Base-by-base conservation (phyloP, 1,140 invertebrate genomes). In the Pogonomyrmex californicus region DNA sequence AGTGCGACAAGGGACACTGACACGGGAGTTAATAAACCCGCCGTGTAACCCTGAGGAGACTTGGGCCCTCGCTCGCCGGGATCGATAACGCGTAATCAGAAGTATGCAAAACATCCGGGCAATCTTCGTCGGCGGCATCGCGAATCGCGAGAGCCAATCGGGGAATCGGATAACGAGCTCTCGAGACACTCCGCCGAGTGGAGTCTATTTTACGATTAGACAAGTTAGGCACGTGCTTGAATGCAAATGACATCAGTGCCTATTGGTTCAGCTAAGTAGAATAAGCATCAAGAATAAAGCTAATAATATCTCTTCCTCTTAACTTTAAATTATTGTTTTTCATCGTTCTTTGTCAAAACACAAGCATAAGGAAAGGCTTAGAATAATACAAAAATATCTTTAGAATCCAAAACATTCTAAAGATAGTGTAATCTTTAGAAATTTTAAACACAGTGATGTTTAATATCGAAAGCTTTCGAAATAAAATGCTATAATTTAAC, bases 21-120 rank as follows among this genome's bases (percentile, higher is more conserved):
- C 87, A 62, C 70, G 47, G 63, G 78, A 88, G 86, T 88, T 88
- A 88, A 88, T 88, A 88, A 85, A 88, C 78, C 71, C 62, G 70
- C 63, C 49, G 60, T 75, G 73, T 82, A 87, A 87, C 86, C 76
- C 54, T 60, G 68, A 33, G 60, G 73, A 87, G 78, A 86, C 73
- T 65, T 51, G 78, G 44, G 51, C 62, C 23, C 68, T 83, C 73
- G 77, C 78, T 83, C 78, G 33, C 62, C 49, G 81, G 87, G 82
- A 88, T 88, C 86, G 86, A 88, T 88, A 88, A 79, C 62, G 71
- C 62, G 62, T 60, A 58, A 73, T 62, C 70, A 68, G 70, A 88
- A 85, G 56, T 77, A 88, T 88, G 87, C 71, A 88, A 88, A 88
- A 88, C 83, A 88, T 82, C 70, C 79, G 79, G 49, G 47, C 60